These are phyloP conservation scores for Eulemur albifrons DNA, from an alignment of 2,797 vertebrate genomes.

Conservation along the genomic window DNA sequence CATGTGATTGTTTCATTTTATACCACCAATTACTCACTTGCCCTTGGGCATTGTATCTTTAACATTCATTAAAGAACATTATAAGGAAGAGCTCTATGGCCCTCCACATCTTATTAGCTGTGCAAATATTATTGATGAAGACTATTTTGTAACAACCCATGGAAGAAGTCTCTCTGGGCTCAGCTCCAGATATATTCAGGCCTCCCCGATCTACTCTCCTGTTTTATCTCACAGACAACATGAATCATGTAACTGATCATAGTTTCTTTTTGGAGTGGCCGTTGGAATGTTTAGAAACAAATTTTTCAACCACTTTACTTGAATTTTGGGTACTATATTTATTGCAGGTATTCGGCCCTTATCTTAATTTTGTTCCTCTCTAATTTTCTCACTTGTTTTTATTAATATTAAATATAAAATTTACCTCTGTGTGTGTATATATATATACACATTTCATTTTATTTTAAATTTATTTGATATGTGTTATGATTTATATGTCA, in stretches of 20 bases:
- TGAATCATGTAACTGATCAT: neutral
- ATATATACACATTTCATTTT: neutral
- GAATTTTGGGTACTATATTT: neutral
- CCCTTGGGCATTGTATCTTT: neutral
- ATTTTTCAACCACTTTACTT: neutral
- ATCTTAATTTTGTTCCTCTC: neutral
- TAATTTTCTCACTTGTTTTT: neutral
- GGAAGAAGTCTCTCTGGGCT: neutral
- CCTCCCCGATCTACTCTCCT: neutral
- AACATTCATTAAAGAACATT: neutral
- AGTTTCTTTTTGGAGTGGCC: neutral
- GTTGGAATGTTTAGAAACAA: neutral
- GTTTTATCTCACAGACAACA: neutral
- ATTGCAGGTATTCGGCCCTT: neutral
- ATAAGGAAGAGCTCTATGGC: neutral
- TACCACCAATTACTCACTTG: neutral
- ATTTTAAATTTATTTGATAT: neutral
- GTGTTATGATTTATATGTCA: neutral
- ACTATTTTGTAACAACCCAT: neutral
- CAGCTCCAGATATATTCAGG: neutral
- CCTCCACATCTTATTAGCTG: neutral
- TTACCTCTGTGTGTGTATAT: neutral
- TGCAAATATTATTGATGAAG: neutral
- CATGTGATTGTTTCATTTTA: neutral
- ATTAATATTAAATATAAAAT: neutral